Base-by-base conservation (phyloP, 2,888 invertebrate species). In the Fissipunctia ypsillon region DNA sequence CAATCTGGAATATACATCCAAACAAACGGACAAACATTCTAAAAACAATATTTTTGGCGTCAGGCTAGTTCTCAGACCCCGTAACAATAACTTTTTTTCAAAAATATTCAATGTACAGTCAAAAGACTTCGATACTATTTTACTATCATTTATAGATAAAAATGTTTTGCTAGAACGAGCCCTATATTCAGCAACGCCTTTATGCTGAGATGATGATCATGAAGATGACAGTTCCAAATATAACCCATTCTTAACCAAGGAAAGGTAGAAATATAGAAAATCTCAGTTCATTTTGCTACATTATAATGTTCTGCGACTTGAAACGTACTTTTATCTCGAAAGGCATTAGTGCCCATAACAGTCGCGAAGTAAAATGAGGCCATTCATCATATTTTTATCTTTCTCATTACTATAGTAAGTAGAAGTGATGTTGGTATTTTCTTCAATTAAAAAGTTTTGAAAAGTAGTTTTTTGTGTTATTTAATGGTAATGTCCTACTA, bases 341-440 rank as follows among this genome's bases (percentile, higher is more conserved):
- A 81, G 74, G 78, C 83, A 82, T 85, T 82, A 85, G 83, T 74
- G 61, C 31, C 22, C 38, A 61, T 67, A 52, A 45, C 67, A 60
- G 19, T 45, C 35, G 45, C 56, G 25, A 43, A 69, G 83, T 77
- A 73, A 73, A 82, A 73, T 71, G 69, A 74, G 60, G 43, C 52
- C 63, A 85, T 83, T 78, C 71, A 85, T 83, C 85, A 85, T 78
- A 70, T 72, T 85, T 82, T 78, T 85, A 85, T 85, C 83, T 74
- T 22, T 48, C 71, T 74, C 83, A 71, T 82, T 82, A 82, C 57
- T 73, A 69, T 7, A 10, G 41, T 31, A 60, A 73, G 67, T 67
- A 10, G 41, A 41, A 69, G 10, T 45, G 64, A 66, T 68, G 56
- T 60, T 50, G 28, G n/a, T n/a, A n/a, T n/a, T n/a, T n/a, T n/a